phyloP scores from a whole-genome alignment of 2,797 vertebrate species.

The Enteromius treurensis region DNA sequence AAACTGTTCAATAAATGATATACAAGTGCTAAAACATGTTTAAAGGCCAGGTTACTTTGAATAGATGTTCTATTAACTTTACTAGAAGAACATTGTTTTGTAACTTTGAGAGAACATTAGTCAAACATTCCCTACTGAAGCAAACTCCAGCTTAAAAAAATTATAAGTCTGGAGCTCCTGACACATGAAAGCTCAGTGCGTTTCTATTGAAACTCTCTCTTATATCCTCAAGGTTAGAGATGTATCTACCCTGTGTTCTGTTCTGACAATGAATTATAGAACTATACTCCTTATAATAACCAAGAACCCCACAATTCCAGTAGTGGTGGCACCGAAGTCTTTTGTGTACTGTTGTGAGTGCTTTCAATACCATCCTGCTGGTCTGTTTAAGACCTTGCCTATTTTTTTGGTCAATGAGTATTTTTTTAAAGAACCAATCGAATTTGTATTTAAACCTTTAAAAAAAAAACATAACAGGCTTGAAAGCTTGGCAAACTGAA shows the following conservation, averaged over 20 bases:
- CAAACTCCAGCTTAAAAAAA: not conserved
- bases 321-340: constrained; percentile 2
- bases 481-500: not conserved
- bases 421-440: not conserved
- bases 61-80: not conserved
- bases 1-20: not conserved
- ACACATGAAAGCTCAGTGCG: constrained; percentile 14
- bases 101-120: not conserved
- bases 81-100: not conserved
- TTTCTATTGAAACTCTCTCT: constrained; percentile 33
- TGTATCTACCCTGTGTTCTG: not conserved
- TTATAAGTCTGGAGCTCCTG: not conserved
- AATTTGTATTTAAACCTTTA: not conserved
- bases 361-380: constrained; percentile 15
- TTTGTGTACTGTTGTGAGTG: not conserved
- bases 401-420: not conserved
- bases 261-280: constrained; percentile 35
- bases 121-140: not conserved
- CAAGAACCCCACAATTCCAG: not conserved
- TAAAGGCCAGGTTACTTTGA: not conserved
- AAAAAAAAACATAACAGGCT: not conserved
- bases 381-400: constrained; percentile 1
- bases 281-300: constrained; percentile 11
- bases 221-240: constrained; percentile 42
- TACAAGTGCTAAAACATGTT: not conserved